Base-by-base conservation (phyloP, 2,113 vertebrate species). In the Budorcas taxicolor region DNA sequence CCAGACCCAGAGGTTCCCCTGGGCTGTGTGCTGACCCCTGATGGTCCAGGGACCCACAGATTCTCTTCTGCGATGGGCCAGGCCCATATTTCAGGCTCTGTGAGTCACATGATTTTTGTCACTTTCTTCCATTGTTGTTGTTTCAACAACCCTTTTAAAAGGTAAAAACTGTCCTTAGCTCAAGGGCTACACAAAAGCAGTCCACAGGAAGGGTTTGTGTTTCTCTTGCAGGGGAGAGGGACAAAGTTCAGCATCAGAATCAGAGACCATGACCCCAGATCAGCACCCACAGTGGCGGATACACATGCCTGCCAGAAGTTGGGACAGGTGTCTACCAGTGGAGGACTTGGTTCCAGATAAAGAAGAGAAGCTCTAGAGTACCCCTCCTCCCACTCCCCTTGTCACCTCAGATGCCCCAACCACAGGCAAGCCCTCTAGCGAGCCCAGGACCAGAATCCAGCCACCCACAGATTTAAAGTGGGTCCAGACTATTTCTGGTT, bases 31-130 rank as follows among this genome's bases (percentile, higher is more conserved):
- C 23, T 71, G 36, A 74, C 9, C 43, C 9, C 7, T 27, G 3
- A 6, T 1, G 12, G 25, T 43, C 57, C 47, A 29, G 9, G 6
- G 31, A 45, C 2, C 19, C n/a, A 29, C n/a, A 36, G 0, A 10
- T 15, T 13, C 40, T 87, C 74, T 71, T 33, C 36, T 27, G 4
- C 23, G 47, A 80, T 85, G 29, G 47, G 5, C 40, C 85, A 29
- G 16, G n/a, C 43, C 43, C 33, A 50, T 10, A 85, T 15, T 93
- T 96, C 16, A 74, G 17, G 2, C 12, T 93, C 84, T n/a, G 14
- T 87, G 55, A 36, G 60, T 27, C 53, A 88, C 15, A 23, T 6
- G 7, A 55, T 52, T 80, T 87, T 29, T 13, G 13, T 97, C 19
- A 80, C 17, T 92, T 7, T 21, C 29, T 71, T 50, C 31, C 50